These are phyloP conservation scores for Diglossa cyanea DNA, from an alignment of 2,797 vertebrate species.

Conservation along the genomic window DNA sequence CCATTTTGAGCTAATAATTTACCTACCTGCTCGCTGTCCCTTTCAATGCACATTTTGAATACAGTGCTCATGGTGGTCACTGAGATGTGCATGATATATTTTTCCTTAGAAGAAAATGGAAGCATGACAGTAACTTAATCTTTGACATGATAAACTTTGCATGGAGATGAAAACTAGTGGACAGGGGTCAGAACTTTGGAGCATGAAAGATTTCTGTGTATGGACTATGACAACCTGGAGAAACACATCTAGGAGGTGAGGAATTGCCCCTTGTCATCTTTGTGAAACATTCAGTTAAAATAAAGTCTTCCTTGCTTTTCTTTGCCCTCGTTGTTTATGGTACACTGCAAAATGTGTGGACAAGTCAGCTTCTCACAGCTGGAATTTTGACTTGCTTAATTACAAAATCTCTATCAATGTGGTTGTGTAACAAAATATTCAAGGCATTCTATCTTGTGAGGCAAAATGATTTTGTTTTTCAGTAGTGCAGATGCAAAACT, in stretches of 20 bases:
- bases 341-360: neutral
- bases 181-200: neutral
- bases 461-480: neutral
- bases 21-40: neutral
- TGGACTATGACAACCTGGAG: neutral
- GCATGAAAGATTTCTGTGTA: neutral
- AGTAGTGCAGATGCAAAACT: neutral
- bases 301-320: neutral
- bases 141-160: neutral
- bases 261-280: neutral
- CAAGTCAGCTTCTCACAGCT: neutral
- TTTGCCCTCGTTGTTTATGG: neutral
- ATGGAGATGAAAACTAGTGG: neutral
- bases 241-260: neutral
- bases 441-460: neutral
- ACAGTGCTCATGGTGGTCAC: neutral
- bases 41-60: neutral
- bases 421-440: neutral
- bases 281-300: neutral
- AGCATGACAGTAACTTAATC: neutral
- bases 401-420: neutral
- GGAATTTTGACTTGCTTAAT: neutral
- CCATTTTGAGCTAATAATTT: neutral
- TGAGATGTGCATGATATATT: neutral
- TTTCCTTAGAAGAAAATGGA: neutral